Percentiles rank a stretch among this genome's conserved stretches.
Evolutionary conservation across 2,888 invertebrate genomes (phyloP).

Genomic region (Oeneis ivallda): DNA sequence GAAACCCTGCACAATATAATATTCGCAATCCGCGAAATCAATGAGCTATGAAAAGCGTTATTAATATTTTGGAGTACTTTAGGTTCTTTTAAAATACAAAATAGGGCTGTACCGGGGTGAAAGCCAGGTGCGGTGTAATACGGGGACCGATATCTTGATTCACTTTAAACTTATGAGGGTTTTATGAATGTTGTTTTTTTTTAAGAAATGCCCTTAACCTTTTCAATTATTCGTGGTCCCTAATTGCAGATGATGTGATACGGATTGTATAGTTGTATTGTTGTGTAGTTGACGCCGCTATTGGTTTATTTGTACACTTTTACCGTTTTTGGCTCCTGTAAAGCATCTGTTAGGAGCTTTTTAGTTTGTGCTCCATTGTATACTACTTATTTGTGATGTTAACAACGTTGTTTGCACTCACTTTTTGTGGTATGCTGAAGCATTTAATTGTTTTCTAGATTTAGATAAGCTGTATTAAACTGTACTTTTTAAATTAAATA

Average conservation of each 20-base stretch:
- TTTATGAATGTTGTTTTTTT: conserved; percentile 68
- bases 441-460: conserved; percentile 30
- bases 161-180: conserved; percentile 68
- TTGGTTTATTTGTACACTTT: conserved; percentile 66
- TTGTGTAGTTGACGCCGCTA: conserved; percentile 68
- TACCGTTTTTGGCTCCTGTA: conserved; percentile 47
- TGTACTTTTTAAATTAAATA: background rate
- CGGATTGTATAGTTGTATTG: conserved; percentile 52
- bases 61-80: conserved; percentile 60
- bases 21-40: conserved; percentile 57
- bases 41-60: conserved; percentile 69
- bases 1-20: conserved; percentile 46
- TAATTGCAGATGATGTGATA: conserved; percentile 81
- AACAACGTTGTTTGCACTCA: conserved; percentile 48
- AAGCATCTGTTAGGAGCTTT: conserved; percentile 56
- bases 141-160: conserved; percentile 74
- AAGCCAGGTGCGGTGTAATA: conserved; percentile 69
- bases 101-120: conserved; percentile 58
- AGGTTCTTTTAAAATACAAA: conserved; percentile 49
- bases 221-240: conserved; percentile 78
- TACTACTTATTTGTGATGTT: conserved; percentile 58
- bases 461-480: background rate
- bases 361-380: conserved; percentile 48
- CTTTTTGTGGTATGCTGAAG: conserved; percentile 48
- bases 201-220: conserved; percentile 69